A percentile compares a stretch with the other conserved stretches of the same genome.
These are phyloP conservation scores for Montipora sp. DNA, from an alignment of 64 coral and sea anemone genomes.

Conservation along the genomic window DNA sequence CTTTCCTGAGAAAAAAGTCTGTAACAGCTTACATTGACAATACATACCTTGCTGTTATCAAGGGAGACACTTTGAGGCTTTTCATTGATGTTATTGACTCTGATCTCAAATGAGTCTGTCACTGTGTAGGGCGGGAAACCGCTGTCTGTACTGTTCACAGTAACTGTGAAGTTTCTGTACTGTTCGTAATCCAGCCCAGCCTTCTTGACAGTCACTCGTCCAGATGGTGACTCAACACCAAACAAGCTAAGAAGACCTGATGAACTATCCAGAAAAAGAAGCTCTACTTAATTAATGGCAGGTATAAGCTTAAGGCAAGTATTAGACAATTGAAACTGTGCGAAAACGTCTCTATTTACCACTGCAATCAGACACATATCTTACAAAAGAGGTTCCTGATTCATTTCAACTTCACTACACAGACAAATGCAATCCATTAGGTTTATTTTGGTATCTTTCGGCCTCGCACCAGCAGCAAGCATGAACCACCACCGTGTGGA, in stretches of 20 bases:
- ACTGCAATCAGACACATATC: too few relatives aligned
- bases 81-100: conserved; percentile 80
- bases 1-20: too few relatives aligned
- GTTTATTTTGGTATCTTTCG: too few relatives aligned
- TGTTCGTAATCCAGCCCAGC: conserved; percentile 71
- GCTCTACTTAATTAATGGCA: background rate
- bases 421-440: too few relatives aligned
- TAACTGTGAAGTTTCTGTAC: conserved; percentile 69
- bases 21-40: too few relatives aligned
- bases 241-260: conserved; percentile 45
- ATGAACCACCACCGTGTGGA: too few relatives aligned
- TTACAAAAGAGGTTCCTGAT: too few relatives aligned
- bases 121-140: conserved; percentile 82
- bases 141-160: conserved; percentile 74
- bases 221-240: conserved; percentile 70
- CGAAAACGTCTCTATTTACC: too few relatives aligned
- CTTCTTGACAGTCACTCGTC: conserved; percentile 53
- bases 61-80: conserved; percentile 68
- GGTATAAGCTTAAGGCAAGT: too few relatives aligned
- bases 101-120: conserved; percentile 67
- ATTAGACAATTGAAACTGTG: too few relatives aligned
- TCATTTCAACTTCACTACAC: too few relatives aligned
- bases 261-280: background rate
- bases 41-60: conserved; percentile 53
- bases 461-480: too few relatives aligned